Percentiles rank a stretch among this genome's conserved stretches.
Evolutionary conservation across 2,888 invertebrate genomes (phyloP).

Genomic region (Gymnosoma rotundatum): DNA sequence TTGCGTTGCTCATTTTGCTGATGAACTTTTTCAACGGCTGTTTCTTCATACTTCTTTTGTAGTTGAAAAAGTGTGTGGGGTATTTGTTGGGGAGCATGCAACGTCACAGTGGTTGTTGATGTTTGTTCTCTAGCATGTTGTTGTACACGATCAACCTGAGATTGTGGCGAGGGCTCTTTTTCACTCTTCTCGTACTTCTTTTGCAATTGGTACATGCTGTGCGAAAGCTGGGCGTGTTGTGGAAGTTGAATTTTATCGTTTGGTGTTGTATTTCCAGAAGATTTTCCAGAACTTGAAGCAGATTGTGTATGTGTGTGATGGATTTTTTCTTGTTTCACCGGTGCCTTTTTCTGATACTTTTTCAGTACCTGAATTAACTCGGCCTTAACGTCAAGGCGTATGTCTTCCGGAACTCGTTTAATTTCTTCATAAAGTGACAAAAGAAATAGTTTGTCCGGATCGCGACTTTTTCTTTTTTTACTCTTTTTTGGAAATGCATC

Average conservation of each 20-base stretch:
- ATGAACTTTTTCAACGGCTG: conserved; percentile 78
- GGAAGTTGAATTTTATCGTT: conserved; percentile 74
- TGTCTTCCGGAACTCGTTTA: conserved; percentile 80
- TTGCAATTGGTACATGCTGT: conserved; percentile 80
- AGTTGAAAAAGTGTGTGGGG: conserved; percentile 78
- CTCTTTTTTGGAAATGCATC: conserved; percentile 81
- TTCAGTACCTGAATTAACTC: conserved; percentile 80
- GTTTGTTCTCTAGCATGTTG: conserved; percentile 71
- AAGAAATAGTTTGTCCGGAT: conserved; percentile 80
- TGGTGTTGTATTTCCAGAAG: conserved; percentile 72
- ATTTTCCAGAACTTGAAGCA: conserved; percentile 72
- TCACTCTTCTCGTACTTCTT: conserved; percentile 80
- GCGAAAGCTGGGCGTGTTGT: conserved; percentile 75
- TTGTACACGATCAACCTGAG: conserved; percentile 78
- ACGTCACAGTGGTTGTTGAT: conserved; percentile 59
- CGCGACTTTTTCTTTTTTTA: conserved; percentile 80
- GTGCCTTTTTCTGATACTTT: conserved; percentile 79
- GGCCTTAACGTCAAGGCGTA: conserved; percentile 79
- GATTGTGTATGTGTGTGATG: conserved; percentile 71
- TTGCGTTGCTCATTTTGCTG: conserved; percentile 80
- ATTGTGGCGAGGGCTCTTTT: conserved; percentile 79
- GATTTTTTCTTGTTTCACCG: conserved; percentile 77
- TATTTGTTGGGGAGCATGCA: conserved; percentile 79
- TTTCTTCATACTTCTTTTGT: conserved; percentile 76
- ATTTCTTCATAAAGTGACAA: conserved; percentile 80